These are phyloP conservation scores for Andrena haemorrhoa DNA, from an alignment of 2,888 invertebrate species.

Conservation along the genomic window DNA sequence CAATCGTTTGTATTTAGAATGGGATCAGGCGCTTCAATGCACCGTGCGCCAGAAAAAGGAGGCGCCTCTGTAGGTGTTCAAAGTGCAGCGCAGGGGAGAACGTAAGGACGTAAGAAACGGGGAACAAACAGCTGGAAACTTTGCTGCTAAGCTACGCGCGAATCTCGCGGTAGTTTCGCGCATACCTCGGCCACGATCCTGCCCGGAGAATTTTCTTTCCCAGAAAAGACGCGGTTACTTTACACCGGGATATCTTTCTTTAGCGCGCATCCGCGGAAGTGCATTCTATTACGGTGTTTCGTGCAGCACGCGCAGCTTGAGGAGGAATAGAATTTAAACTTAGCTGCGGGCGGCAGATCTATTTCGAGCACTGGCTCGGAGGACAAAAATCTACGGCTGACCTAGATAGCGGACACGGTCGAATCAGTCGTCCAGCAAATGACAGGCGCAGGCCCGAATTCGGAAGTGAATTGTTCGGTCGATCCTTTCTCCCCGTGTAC, in stretches of 20 bases:
- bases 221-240: conserved; percentile 48
- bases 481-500: neutral
- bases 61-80: too few species aligned
- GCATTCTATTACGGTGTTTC: conserved; percentile 39
- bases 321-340: conserved; percentile 48
- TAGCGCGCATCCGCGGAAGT: conserved; percentile 30
- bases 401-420: conserved; percentile 8
- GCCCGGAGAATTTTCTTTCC: conserved; percentile 46
- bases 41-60: too few species aligned
- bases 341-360: conserved; percentile 10
- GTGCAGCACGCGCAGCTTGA: conserved; percentile 24
- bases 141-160: conserved; percentile 62
- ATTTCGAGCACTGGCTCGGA: conserved; percentile 3
- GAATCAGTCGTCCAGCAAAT: conserved; percentile 6
- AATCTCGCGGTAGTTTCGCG: conserved; percentile 50
- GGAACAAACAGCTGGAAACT: conserved; percentile 50
- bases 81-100: too few species aligned
- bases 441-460: conserved; percentile 4
- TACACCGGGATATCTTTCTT: conserved; percentile 41
- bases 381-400: conserved; percentile 17
- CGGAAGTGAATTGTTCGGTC: neutral
- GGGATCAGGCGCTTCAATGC: too few species aligned
- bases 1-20: too few species aligned
- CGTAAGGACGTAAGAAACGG: conserved; percentile 34
- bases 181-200: conserved; percentile 26